Evolutionary conservation across 2,888 invertebrate genomes (phyloP).

Genomic region (Agrypnus murinus): DNA sequence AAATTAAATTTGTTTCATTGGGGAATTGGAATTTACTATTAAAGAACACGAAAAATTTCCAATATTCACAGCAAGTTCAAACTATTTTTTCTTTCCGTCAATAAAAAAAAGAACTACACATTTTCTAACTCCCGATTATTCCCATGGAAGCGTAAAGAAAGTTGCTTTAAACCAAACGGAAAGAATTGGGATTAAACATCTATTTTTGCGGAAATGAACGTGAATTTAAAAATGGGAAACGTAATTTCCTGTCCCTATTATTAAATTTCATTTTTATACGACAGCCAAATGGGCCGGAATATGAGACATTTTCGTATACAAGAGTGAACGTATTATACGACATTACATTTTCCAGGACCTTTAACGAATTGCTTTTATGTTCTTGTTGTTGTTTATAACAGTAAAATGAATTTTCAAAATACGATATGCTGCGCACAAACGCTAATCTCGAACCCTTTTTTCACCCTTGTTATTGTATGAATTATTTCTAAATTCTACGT

Average conservation of each 20-base stretch:
- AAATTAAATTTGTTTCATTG: slow-evolving; percentile 47
- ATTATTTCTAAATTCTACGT: slow-evolving; percentile 18
- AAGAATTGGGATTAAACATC: slow-evolving; percentile 10
- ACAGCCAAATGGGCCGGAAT: slow-evolving; percentile 39
- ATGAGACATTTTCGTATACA: slow-evolving; percentile 42
- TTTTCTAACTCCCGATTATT: background rate
- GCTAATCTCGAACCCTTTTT: slow-evolving; percentile 17
- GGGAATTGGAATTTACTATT: slow-evolving; percentile 46
- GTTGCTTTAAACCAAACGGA: slow-evolving; percentile 4
- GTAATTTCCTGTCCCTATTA: slow-evolving; percentile 38
- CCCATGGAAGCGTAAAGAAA: background rate
- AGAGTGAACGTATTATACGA: slow-evolving; percentile 20
- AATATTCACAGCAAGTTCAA: background rate
- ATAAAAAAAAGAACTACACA: background rate
- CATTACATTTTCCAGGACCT: slow-evolving; percentile 27
- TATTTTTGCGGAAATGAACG: slow-evolving; percentile 13
- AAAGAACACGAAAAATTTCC: slow-evolving; percentile 11
- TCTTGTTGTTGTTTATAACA: slow-evolving; percentile 23
- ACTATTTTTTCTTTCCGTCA: too few species aligned
- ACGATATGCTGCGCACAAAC: background rate
- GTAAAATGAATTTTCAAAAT: slow-evolving; percentile 25
- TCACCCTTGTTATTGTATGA: background rate
- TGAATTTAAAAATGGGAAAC: slow-evolving; percentile 33
- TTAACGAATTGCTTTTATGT: slow-evolving; percentile 34
- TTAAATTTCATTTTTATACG: slow-evolving; percentile 44